These are phyloP conservation scores for Brachyrhaphis roseni DNA, from an alignment of 2,797 vertebrate species.

Conservation along the genomic window DNA sequence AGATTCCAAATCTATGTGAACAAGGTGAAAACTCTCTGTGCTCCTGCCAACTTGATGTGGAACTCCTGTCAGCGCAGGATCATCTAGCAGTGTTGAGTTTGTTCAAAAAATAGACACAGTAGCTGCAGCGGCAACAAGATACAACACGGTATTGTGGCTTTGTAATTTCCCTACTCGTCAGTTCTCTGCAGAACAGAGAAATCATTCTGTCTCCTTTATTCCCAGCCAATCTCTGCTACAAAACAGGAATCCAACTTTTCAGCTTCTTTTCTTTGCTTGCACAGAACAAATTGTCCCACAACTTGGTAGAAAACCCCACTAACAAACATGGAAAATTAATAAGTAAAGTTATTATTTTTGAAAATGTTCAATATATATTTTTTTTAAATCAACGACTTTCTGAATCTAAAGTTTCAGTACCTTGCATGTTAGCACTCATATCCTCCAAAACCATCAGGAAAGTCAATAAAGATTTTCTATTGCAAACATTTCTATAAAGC, in stretches of 20 bases:
- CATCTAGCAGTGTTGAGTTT: conserved; percentile 41
- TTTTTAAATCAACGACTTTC: background rate
- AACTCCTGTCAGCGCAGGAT: conserved; percentile 44
- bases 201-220: conserved; percentile 31
- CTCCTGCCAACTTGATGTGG: conserved; percentile 38
- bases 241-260: conserved; percentile 25
- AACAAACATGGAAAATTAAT: background rate
- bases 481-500: background rate
- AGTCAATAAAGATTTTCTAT: background rate
- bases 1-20: conserved; percentile 53
- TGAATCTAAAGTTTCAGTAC: background rate
- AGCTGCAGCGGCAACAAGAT: conserved; percentile 25
- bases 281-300: background rate
- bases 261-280: conserved; percentile 17
- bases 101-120: conserved; percentile 62
- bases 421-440: background rate
- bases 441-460: background rate
- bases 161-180: conserved; percentile 49
- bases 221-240: conserved; percentile 25
- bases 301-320: background rate
- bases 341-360: background rate
- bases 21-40: conserved; percentile 46
- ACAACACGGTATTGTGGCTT: conserved; percentile 39
- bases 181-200: conserved; percentile 55
- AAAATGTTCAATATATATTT: too few species aligned